A percentile compares a stretch with the other conserved stretches of the same genome.
phyloP scores from a whole-genome alignment of 2,797 vertebrate species.

The Prionace glauca region DNA sequence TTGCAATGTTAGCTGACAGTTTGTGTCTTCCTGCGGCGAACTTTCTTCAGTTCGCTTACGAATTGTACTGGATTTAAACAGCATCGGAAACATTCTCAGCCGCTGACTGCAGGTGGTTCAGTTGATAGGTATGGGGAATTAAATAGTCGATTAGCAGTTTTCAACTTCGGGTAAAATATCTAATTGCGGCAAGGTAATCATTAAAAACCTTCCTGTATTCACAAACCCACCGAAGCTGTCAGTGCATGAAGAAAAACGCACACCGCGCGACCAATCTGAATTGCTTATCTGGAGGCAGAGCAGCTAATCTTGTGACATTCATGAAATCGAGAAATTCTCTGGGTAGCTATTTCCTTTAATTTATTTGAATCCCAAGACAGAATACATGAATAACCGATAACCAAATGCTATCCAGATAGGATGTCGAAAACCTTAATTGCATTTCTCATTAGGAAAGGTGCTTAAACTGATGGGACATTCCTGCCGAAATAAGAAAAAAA shows the following conservation, averaged over 20 bases:
- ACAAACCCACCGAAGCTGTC: neutral
- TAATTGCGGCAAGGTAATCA: neutral
- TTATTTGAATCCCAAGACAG: constrained; percentile 38
- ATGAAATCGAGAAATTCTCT: constrained; percentile 36
- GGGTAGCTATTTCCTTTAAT: constrained; percentile 36
- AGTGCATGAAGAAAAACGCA: neutral
- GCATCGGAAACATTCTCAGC: neutral
- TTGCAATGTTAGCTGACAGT: neutral
- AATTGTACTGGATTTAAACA: neutral
- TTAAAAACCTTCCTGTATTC: neutral
- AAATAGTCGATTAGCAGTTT: neutral
- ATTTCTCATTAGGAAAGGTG: constrained; percentile 34
- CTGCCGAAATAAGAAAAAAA: neutral
- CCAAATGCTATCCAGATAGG: constrained; percentile 37
- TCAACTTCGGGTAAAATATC: neutral
- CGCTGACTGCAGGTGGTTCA: neutral
- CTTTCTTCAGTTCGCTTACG: neutral
- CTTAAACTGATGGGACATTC: constrained; percentile 31
- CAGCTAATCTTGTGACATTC: constrained; percentile 33
- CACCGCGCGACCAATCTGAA: constrained; percentile 19
- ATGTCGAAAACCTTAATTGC: constrained; percentile 30
- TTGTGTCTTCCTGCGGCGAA: neutral
- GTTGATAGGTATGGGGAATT: neutral
- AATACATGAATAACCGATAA: constrained; percentile 39
- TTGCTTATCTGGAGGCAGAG: constrained; percentile 35